Percentiles rank a stretch among this genome's conserved stretches.
Evolutionary conservation across 2,797 vertebrate genomes (phyloP).

Genomic region (Tympanoctomys barrerae): DNA sequence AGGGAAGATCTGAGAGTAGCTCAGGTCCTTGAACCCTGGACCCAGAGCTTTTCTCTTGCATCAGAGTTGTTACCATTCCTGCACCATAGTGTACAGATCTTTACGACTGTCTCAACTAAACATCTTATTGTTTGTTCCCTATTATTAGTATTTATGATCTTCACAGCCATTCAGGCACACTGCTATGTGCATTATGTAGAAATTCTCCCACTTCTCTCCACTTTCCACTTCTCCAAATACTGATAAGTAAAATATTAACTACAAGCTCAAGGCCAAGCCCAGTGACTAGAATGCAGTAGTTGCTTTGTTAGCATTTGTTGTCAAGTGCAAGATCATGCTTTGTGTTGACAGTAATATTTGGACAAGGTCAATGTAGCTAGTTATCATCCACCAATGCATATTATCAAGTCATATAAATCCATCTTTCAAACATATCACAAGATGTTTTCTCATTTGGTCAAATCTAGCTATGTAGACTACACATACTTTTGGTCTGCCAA

Average conservation of each 20-base stretch:
- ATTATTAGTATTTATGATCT: slow-evolving; percentile 36
- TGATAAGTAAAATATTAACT: not conserved
- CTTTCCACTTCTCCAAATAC: not conserved
- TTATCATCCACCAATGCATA: not conserved
- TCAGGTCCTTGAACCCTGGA: not conserved
- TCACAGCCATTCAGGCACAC: not conserved
- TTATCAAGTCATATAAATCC: not conserved
- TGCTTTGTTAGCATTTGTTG: not conserved
- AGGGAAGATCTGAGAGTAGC: not conserved
- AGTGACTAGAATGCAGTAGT: not conserved
- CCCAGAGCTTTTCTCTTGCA: not conserved
- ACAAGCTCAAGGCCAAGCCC: not conserved
- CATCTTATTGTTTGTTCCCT: not conserved
- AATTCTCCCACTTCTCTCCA: not conserved
- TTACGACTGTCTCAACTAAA: not conserved
- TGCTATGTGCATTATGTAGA: not conserved
- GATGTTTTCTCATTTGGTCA: slow-evolving; percentile 1
- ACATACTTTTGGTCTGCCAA: not conserved
- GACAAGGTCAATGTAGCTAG: not conserved
- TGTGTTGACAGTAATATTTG: not conserved
- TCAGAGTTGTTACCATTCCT: slow-evolving; percentile 9
- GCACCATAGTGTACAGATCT: not conserved
- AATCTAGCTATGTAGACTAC: not conserved
- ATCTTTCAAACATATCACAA: slow-evolving; percentile 11
- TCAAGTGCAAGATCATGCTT: not conserved